Evolutionary conservation across 2,797 vertebrate genomes (phyloP).

Genomic region (Squalus acanthias): DNA sequence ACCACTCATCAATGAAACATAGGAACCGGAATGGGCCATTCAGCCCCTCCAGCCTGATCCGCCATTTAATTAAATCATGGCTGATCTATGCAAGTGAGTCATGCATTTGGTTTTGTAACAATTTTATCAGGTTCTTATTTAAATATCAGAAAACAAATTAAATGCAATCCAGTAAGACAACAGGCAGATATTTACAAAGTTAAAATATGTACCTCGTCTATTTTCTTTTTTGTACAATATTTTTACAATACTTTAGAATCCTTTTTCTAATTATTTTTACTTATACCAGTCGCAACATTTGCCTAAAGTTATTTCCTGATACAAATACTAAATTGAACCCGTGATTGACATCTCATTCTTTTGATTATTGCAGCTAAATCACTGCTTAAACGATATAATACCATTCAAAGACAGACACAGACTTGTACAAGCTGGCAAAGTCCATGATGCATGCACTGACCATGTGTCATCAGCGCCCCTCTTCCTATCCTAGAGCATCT

Average conservation of each 20-base stretch:
- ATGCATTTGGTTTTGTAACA: not conserved
- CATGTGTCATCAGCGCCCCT: conserved; percentile 50
- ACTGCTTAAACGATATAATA: conserved; percentile 41
- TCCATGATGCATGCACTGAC: conserved; percentile 50
- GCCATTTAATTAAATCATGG: not conserved
- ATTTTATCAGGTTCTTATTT: not conserved
- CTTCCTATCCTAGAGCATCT: conserved; percentile 52
- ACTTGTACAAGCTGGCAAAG: conserved; percentile 49
- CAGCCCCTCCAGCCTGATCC: not conserved
- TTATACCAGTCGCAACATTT: not conserved
- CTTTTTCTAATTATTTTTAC: not conserved
- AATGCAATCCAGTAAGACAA: not conserved
- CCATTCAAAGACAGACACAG: conserved; percentile 51
- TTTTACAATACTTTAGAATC: not conserved
- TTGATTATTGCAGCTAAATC: not conserved
- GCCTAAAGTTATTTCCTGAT: not conserved
- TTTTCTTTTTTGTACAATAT: not conserved
- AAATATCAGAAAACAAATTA: not conserved
- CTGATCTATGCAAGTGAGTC: not conserved
- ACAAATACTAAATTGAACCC: not conserved
- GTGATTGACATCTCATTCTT: not conserved
- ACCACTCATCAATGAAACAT: not conserved
- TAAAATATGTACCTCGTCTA: not conserved
- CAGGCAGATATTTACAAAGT: not conserved
- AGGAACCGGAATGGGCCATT: not conserved